Evolutionary conservation across 2,113 vertebrate genomes (phyloP).

Genomic region (Chlamydotis undulata): DNA sequence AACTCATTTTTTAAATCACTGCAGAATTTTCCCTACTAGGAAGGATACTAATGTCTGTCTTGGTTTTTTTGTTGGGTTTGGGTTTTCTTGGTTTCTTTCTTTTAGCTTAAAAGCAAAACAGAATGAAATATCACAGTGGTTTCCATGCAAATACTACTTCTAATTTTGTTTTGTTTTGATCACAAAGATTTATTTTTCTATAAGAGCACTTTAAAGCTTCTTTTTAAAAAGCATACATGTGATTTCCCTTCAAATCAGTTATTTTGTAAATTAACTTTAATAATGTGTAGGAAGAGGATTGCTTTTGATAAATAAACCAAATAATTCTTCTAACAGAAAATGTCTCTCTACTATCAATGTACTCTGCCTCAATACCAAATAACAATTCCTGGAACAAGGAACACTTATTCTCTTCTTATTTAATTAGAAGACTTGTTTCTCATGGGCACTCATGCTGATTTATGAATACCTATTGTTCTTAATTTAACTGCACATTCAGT

Average conservation of each 20-base stretch:
- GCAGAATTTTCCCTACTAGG: background rate
- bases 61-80: background rate
- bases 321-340: slow-evolving; percentile 5
- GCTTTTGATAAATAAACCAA: background rate
- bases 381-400: slow-evolving; percentile 71
- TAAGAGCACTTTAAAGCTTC: background rate
- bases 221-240: background rate
- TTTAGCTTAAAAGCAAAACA: background rate
- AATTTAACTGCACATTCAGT: slow-evolving; percentile 66
- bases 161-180: background rate
- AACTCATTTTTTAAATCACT: background rate
- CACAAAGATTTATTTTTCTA: background rate
- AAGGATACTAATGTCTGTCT: background rate
- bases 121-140: background rate
- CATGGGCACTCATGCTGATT: slow-evolving; percentile 54
- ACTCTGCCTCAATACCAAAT: slow-evolving; percentile 38
- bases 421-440: slow-evolving; percentile 73
- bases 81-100: background rate
- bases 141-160: background rate
- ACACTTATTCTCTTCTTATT: slow-evolving; percentile 62
- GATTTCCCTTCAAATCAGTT: background rate
- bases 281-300: background rate
- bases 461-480: slow-evolving; percentile 76
- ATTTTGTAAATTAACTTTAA: background rate
- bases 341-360: background rate